These are phyloP conservation scores for Magallana nippona DNA, from an alignment of 2,888 invertebrate species.

Conservation along the genomic window DNA sequence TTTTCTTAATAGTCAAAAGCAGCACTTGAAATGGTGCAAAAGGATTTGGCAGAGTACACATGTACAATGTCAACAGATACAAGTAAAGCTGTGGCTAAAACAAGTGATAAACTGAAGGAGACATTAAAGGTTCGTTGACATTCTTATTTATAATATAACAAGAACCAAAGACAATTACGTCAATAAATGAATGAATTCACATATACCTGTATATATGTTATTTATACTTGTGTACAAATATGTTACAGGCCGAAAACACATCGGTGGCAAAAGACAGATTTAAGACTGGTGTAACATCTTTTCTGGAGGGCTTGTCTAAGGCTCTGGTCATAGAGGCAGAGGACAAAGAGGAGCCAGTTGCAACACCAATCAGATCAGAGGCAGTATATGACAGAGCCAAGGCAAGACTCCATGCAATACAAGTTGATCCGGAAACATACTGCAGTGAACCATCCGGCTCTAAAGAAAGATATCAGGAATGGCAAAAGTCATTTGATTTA, in stretches of 20 bases:
- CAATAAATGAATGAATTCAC: too few species aligned
- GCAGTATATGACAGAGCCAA: constrained; percentile 75
- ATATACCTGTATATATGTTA: too few species aligned
- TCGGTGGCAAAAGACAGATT: constrained; percentile 68
- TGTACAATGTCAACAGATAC: constrained; percentile 75
- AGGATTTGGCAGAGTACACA: constrained; percentile 77
- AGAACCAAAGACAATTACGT: too few species aligned
- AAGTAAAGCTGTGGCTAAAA: constrained; percentile 68
- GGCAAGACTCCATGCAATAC: constrained; percentile 87
- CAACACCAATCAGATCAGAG: constrained; percentile 48
- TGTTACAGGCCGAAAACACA: constrained; percentile 61
- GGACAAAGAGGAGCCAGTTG: constrained; percentile 55
- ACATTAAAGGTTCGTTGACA: constrained; percentile 58
- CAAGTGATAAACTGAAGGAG: constrained; percentile 71
- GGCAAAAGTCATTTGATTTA: constrained; percentile 83
- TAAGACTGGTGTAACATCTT: constrained; percentile 71
- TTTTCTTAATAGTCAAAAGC: constrained; percentile 66
- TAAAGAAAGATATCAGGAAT: constrained; percentile 83
- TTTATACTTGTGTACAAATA: background rate
- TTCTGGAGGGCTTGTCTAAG: constrained; percentile 75
- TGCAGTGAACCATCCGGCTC: constrained; percentile 85
- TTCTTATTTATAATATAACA: too few species aligned
- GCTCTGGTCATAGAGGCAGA: constrained; percentile 76
- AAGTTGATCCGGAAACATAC: constrained; percentile 88
- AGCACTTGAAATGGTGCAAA: constrained; percentile 75